These are phyloP conservation scores for Venustaconcha ellipsiformis DNA, from an alignment of 1,140 invertebrate species.

Conservation along the genomic window DNA sequence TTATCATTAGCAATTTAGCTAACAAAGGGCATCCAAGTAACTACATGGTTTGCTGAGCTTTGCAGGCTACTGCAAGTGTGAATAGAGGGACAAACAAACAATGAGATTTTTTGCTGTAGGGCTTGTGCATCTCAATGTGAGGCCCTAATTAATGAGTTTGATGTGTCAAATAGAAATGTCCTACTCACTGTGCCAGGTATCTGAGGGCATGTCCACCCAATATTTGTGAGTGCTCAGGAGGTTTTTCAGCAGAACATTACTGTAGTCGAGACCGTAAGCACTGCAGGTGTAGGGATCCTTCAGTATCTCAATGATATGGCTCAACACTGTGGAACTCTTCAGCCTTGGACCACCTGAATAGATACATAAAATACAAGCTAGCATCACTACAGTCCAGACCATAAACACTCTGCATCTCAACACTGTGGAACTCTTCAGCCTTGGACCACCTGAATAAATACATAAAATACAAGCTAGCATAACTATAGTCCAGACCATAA, in stretches of 20 bases:
- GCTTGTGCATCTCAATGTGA: neutral
- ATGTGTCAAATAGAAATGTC: neutral
- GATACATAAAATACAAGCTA: neutral
- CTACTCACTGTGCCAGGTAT: conserved; percentile 43
- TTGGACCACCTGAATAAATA: conserved; percentile 28
- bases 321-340: conserved; percentile 27
- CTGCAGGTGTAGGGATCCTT: conserved; percentile 33
- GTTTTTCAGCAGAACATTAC: conserved; percentile 44
- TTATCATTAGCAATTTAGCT: too few relatives aligned
- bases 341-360: conserved; percentile 36
- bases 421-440: conserved; percentile 34
- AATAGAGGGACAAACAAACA: neutral
- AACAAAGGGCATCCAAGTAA: too few relatives aligned
- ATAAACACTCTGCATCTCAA: conserved; percentile 24
- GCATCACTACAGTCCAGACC: conserved; percentile 43
- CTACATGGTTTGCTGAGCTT: too few relatives aligned
- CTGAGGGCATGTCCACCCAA: conserved; percentile 33
- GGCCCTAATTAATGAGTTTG: neutral
- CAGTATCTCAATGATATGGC: conserved; percentile 31
- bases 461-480: conserved; percentile 1
- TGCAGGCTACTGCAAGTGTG: too few relatives aligned
- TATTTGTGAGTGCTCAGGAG: conserved; percentile 38
- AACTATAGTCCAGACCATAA: conserved; percentile 45
- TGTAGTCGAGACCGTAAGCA: conserved; percentile 45
- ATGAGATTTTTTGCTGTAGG: neutral